Evolutionary conservation across 2,113 vertebrate genomes (phyloP), one percentile per base, ranked within the genome.

Genomic region (Tichodroma muraria): DNA sequence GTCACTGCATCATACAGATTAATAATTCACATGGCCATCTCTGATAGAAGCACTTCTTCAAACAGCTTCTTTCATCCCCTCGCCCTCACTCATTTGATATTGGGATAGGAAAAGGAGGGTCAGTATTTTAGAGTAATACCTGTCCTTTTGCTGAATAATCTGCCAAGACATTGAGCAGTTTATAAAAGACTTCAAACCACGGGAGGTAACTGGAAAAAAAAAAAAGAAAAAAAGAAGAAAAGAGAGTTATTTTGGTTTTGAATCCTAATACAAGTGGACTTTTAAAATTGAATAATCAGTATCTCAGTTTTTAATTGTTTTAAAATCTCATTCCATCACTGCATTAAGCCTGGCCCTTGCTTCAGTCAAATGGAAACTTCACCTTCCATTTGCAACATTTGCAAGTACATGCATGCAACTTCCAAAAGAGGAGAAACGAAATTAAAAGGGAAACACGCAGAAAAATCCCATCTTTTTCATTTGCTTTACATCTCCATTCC

Each of bases 121-220:
- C 84, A 94, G 80, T 52, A 78, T 60, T 68, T 91, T 20, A 71
- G 42, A 94, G 42, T 72, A 89, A 93, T 98, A 99, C 99, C 99
- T 99, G 99, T 97, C 98, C 98, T 98, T 99, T 99, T 84, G 98
- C 97, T 54, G 98, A 98, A 94, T 99, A 99, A 97, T 99, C 99
- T 87, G 98, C 98, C 69, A 99, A 97, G 96, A 99, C 98, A 96
- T 99, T 99, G 65, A 99, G 98, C 49, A 99, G 97, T 89, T 99
- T 99, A 97, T 99, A 99, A 97, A 99, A 99, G 94, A 99, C 98
- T 98, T 99, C 98, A 95, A 99, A 99, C 98, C 99, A 99, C 0
- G 99, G 99, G 73, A 99, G 98, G 97, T 99, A 99, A 97, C 99
- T 99, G 81, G 25, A 92, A 56, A 87, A 84, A 69, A 90, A 90